These are phyloP conservation scores for Cotesia congregata DNA, from an alignment of 2,888 invertebrate species.

Conservation along the genomic window DNA sequence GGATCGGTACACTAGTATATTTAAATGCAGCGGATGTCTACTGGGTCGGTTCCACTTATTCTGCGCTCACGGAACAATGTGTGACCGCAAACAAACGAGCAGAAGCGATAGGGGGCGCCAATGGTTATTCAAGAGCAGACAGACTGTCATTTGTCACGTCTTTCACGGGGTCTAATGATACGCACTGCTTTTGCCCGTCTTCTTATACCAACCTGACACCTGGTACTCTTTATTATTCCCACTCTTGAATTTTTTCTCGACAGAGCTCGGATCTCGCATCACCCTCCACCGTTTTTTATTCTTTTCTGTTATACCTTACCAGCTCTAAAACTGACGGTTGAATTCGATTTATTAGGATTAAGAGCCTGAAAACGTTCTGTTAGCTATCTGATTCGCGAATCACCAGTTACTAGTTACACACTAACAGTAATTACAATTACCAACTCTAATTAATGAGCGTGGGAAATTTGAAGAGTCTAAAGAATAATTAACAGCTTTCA, in stretches of 20 bases:
- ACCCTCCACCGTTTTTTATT: slow-evolving; percentile 27
- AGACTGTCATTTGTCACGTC: slow-evolving; percentile 70
- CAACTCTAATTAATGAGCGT: not conserved
- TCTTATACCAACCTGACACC: slow-evolving; percentile 64
- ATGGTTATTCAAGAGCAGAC: slow-evolving; percentile 66
- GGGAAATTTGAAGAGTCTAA: not conserved
- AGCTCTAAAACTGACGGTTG: slow-evolving; percentile 59
- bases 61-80: slow-evolving; percentile 61
- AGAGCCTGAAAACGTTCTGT: slow-evolving; percentile 34
- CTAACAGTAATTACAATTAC: not conserved
- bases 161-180: slow-evolving; percentile 69
- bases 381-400: not conserved
- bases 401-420: too few species aligned
- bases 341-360: slow-evolving; percentile 69
- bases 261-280: slow-evolving; percentile 16
- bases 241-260: slow-evolving; percentile 29
- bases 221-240: slow-evolving; percentile 59
- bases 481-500: not conserved
- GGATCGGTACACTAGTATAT: not conserved
- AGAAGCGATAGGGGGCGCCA: slow-evolving; percentile 69
- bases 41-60: not conserved
- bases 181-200: slow-evolving; percentile 69
- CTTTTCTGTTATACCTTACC: slow-evolving; percentile 16
- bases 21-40: not conserved
- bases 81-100: slow-evolving; percentile 70